Conservation (phyloP, 2,797 vertebrate species). For the Sphenodon punctatus region DNA sequence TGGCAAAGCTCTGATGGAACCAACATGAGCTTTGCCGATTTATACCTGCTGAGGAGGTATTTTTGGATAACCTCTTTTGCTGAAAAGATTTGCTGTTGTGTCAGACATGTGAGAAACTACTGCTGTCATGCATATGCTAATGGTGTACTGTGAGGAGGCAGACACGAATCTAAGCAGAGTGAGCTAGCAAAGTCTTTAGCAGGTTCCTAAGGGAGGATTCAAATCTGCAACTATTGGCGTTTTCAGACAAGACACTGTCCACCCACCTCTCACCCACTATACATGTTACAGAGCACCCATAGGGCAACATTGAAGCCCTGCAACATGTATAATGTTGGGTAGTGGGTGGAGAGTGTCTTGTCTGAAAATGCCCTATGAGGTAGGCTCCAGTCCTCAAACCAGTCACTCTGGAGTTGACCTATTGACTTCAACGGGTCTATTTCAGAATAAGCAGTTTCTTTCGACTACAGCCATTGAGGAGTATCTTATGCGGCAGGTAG, state of each 20-base stretch:
- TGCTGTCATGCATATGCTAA: neutral
- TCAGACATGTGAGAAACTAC: neutral
- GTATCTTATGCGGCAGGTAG: neutral
- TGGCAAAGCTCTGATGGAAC: neutral
- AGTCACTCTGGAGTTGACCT: too few relatives aligned
- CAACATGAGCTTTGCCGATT: neutral
- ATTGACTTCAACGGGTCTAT: too few relatives aligned
- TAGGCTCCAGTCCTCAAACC: too few relatives aligned
- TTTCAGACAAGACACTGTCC: too few relatives aligned
- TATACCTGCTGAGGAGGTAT: constrained; percentile 8
- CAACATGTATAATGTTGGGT: too few relatives aligned
- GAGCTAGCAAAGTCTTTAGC: neutral
- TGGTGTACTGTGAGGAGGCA: neutral
- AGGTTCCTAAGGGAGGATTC: neutral
- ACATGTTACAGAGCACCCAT: too few relatives aligned
- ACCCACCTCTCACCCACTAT: too few relatives aligned
- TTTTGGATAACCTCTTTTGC: neutral
- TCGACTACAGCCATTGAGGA: neutral
- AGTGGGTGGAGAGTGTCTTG: too few relatives aligned
- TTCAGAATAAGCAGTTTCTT: too few relatives aligned
- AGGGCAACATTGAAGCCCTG: too few relatives aligned
- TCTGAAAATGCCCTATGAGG: too few relatives aligned
- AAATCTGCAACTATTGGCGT: too few relatives aligned
- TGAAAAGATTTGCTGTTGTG: neutral
- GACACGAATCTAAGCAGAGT: neutral